A percentile compares a stretch with the other conserved stretches of the same genome.
phyloP scores from a whole-genome alignment of 2,797 vertebrate genomes.

The Florisuga fusca region DNA sequence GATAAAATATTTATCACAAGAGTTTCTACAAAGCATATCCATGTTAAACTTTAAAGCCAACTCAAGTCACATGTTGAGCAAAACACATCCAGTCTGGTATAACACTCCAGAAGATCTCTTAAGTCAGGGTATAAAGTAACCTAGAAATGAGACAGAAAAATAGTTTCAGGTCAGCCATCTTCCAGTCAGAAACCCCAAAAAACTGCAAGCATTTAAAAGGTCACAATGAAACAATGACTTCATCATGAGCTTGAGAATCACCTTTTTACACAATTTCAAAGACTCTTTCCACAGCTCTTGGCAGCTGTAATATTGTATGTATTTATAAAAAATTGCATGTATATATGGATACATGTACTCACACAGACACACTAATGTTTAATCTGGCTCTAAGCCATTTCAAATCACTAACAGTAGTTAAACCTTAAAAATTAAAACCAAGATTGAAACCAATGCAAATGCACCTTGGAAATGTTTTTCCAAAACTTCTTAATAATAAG shows the following conservation, averaged over 20 bases:
- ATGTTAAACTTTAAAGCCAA: not conserved
- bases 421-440: not conserved
- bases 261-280: not conserved
- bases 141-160: conserved; percentile 58
- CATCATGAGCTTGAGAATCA: not conserved
- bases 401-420: not conserved
- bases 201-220: not conserved
- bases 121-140: not conserved
- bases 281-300: not conserved
- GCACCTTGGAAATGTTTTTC: not conserved
- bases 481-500: not conserved
- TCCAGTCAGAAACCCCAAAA: not conserved
- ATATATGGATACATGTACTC: not conserved
- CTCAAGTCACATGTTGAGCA: conserved; percentile 1
- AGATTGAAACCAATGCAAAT: not conserved
- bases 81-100: not conserved
- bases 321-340: not conserved
- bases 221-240: not conserved
- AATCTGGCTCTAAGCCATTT: not conserved
- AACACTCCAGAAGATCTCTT: not conserved
- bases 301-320: not conserved
- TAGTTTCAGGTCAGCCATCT: not conserved
- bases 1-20: conserved; percentile 59
- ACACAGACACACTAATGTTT: not conserved
- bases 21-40: conserved; percentile 13